phyloP scores from a whole-genome alignment of 2,888 invertebrate species.

The Ectobius pallidus region DNA sequence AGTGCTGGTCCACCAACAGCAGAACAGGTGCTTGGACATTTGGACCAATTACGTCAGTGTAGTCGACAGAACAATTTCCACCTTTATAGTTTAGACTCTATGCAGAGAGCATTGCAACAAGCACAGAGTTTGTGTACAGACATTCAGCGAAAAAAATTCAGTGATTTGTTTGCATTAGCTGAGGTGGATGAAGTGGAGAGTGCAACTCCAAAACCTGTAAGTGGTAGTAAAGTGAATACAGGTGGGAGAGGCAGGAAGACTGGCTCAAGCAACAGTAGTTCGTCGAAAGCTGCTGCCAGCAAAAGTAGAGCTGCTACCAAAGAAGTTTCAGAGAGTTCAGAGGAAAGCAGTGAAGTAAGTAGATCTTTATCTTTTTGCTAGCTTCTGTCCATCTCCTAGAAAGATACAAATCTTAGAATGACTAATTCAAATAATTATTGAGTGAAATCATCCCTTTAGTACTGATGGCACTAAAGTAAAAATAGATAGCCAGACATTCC shows the following conservation, averaged over 20 bases:
- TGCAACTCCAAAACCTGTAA: slow-evolving; percentile 53
- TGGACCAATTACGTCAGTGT: slow-evolving; percentile 85
- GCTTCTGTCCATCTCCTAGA: too few relatives aligned
- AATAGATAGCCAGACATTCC: too few relatives aligned
- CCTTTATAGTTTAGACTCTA: slow-evolving; percentile 85
- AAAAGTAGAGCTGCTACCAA: slow-evolving; percentile 58
- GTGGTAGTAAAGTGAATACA: slow-evolving; percentile 46
- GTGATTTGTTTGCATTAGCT: slow-evolving; percentile 86
- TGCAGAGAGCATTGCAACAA: slow-evolving; percentile 90
- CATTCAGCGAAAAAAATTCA: slow-evolving; percentile 87
- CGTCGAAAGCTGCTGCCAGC: slow-evolving; percentile 51
- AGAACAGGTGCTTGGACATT: slow-evolving; percentile 88
- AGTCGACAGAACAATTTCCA: slow-evolving; percentile 58
- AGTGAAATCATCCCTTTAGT: too few relatives aligned
- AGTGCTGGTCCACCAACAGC: slow-evolving; percentile 71
- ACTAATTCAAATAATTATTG: too few relatives aligned
- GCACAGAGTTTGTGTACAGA: slow-evolving; percentile 89
- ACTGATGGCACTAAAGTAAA: too few relatives aligned
- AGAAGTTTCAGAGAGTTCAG: slow-evolving; percentile 71
- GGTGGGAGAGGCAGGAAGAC: slow-evolving; percentile 47
- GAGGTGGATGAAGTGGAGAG: slow-evolving; percentile 77
- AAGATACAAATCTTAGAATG: too few relatives aligned
- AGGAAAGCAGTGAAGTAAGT: slow-evolving; percentile 80
- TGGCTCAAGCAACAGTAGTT: slow-evolving; percentile 43
- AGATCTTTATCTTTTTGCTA: too few relatives aligned